Percentiles rank a stretch among this genome's conserved stretches.
phyloP scores from a whole-genome alignment of 2,888 invertebrate species.

The Eustalomyia histrio region DNA sequence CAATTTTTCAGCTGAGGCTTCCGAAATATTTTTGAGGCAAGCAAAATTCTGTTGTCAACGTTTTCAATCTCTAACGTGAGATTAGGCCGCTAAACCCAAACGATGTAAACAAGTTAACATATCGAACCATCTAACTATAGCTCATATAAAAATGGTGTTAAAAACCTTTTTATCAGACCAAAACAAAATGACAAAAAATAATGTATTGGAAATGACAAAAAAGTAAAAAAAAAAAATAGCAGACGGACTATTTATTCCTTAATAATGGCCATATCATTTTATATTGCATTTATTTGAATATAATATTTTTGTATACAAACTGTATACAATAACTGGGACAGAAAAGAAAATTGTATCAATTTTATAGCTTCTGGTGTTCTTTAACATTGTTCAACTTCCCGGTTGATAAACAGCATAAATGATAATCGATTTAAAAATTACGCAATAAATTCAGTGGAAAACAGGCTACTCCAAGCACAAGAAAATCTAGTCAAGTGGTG shows the following conservation, averaged over 20 bases:
- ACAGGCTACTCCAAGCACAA: constrained; percentile 29
- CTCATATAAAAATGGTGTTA: too few species aligned
- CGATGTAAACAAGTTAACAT: too few species aligned
- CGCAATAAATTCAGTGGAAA: constrained; percentile 57
- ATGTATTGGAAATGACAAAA: constrained; percentile 16
- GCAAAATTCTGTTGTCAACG: too few species aligned
- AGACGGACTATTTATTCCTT: neutral
- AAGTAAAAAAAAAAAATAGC: constrained; percentile 14
- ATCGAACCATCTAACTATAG: too few species aligned
- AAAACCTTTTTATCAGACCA: neutral
- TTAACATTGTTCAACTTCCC: constrained; percentile 50
- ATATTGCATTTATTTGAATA: constrained; percentile 40
- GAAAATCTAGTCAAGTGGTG: neutral
- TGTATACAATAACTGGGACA: neutral
- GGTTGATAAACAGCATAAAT: constrained; percentile 57
- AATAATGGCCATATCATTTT: constrained; percentile 10
- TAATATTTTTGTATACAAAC: constrained; percentile 11
- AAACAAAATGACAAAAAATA: neutral
- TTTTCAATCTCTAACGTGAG: too few species aligned
- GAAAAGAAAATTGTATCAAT: neutral
- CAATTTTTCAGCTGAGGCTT: too few species aligned
- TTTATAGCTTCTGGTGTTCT: neutral
- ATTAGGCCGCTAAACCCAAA: too few species aligned
- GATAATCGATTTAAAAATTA: constrained; percentile 64
- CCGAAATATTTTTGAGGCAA: too few species aligned